Conservation (phyloP, 2,113 vertebrate species). For the Saimiri boliviensis region DNA sequence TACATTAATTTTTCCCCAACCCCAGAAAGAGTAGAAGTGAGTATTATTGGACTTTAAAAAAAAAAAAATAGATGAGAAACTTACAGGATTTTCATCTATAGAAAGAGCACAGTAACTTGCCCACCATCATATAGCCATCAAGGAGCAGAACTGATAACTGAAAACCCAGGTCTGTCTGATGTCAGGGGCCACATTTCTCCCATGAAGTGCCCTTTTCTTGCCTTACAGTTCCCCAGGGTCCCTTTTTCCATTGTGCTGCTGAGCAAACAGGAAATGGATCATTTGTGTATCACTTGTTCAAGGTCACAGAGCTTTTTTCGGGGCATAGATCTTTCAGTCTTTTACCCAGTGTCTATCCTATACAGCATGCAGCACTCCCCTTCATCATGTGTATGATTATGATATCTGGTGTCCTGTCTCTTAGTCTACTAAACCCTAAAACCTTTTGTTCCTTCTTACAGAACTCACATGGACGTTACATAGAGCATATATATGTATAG, state of each 20-base stretch:
- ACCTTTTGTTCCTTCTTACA: neutral
- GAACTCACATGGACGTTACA: neutral
- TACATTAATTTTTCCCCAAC: neutral
- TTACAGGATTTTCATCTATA: neutral
- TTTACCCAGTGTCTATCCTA: neutral
- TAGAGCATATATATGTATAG: neutral
- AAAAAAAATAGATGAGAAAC: neutral
- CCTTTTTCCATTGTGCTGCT: neutral
- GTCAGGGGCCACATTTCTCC: neutral
- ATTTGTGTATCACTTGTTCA: neutral
- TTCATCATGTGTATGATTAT: neutral
- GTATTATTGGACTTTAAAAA: neutral
- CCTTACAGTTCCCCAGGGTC: neutral
- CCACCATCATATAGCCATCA: neutral
- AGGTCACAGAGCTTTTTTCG: neutral
- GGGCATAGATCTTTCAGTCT: neutral
- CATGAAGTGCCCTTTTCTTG: neutral
- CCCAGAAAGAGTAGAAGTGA: neutral
- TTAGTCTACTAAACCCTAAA: neutral
- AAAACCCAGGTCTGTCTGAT: neutral
- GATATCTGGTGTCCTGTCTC: neutral
- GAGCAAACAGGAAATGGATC: neutral
- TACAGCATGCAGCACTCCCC: neutral
- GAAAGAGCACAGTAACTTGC: neutral
- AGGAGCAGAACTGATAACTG: too few relatives aligned